A percentile compares a stretch with the other conserved stretches of the same genome.
phyloP scores from a whole-genome alignment of 1,140 invertebrate species.

The Pseudomyrmex dendroicus region DNA sequence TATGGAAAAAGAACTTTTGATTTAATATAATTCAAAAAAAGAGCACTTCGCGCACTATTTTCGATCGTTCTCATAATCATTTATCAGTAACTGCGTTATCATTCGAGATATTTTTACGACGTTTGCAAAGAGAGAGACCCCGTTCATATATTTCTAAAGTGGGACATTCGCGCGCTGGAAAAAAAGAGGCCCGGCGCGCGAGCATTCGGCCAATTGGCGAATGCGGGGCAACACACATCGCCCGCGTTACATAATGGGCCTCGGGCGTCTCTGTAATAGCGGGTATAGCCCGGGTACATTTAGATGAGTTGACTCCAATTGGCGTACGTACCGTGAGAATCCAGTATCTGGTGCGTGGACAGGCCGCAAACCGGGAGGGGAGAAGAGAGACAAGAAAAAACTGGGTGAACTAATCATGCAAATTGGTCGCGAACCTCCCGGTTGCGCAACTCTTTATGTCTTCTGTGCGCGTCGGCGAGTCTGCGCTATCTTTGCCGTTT shows the following conservation, averaged over 20 bases:
- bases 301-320: slow-evolving; percentile 77
- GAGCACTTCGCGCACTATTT: background rate
- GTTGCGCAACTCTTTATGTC: slow-evolving; percentile 65
- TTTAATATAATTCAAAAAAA: background rate
- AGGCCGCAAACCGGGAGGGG: slow-evolving; percentile 35
- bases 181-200: slow-evolving; percentile 23
- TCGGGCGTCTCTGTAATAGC: slow-evolving; percentile 64
- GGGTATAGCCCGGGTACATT: slow-evolving; percentile 70
- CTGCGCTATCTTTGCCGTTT: background rate
- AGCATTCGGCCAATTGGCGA: slow-evolving; percentile 64
- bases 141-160: slow-evolving; percentile 52
- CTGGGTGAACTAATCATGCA: slow-evolving; percentile 74
- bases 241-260: slow-evolving; percentile 72
- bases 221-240: slow-evolving; percentile 70
- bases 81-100: background rate
- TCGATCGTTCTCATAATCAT: background rate
- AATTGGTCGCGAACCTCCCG: slow-evolving; percentile 56
- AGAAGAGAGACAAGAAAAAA: slow-evolving; percentile 70
- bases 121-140: background rate
- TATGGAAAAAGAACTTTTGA: too few relatives aligned
- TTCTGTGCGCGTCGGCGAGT: slow-evolving; percentile 15
- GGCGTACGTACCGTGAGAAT: slow-evolving; percentile 76
- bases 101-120: slow-evolving; percentile 21
- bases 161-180: slow-evolving; percentile 11
- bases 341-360: slow-evolving; percentile 72